Evolutionary conservation across 1,140 invertebrate genomes (phyloP), one percentile per base, ranked within the genome.

Genomic region (Drosophila triauraria): DNA sequence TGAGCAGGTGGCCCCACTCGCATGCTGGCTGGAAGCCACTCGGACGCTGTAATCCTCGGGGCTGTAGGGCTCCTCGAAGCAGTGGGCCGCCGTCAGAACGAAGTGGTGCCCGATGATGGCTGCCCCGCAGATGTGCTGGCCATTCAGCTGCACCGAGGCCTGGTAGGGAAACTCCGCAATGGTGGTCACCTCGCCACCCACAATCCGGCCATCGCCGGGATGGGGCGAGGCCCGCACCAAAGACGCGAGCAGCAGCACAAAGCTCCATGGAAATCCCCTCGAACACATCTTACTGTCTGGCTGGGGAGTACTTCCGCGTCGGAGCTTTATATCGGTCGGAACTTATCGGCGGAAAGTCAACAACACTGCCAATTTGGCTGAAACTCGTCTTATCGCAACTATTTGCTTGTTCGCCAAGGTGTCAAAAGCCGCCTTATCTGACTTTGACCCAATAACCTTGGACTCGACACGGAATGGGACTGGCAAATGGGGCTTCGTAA

Each of bases 11-110:
- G 7, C 91, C 91, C 91, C 91, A 40, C 25, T 23, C 5, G 56
- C 68, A 51, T 91, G 81, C 32, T 81, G 59, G 10, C 71, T 70
- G 53, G 86, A 80, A 17, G 83, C 90, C 32, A 86, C 54, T 0
- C 91, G 85, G 2, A 92, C 82, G 10, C 62, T 77, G 57, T 84
- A 92, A 43, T 82, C 80, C 9, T 54, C 32, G n/a, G 30, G 58
- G 23, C 25, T 61, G 67, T 59, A 70, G 15, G 78, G 63, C 20
- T 69, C 59, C 48, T 86, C 75, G 32, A 95, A 93, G 83, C 95
- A 95, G 82, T 95, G 95, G 20, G 95, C 95, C n/a, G 95, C 95
- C 7, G 95, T 95, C n/a, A 95, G 69, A 5, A 95, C 80, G 88
- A 94, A 94, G 25, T 92, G 91, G 60, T 93, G 91, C 44, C 93